Evolutionary conservation across 2,888 invertebrate species (phyloP).

Genomic region (Drosophila falleni): DNA sequence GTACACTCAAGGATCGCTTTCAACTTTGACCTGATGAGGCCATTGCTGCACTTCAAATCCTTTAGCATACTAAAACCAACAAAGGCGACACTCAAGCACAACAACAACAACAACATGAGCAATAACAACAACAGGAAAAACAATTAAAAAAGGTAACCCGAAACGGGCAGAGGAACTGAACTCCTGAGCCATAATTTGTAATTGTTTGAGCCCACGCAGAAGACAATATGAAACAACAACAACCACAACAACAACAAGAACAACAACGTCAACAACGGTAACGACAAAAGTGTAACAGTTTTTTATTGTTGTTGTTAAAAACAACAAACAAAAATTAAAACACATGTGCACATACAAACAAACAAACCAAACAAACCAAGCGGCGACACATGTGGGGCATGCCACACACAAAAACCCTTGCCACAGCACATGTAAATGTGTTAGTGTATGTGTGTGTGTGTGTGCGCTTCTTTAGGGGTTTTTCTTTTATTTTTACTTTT

Average conservation of each 20-base stretch:
- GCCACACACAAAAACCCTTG: constrained; percentile 61
- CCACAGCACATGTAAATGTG: constrained; percentile 39
- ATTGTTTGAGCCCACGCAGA: constrained; percentile 77
- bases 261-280: constrained; percentile 25
- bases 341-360: constrained; percentile 68
- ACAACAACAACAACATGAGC: constrained; percentile 28
- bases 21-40: constrained; percentile 58
- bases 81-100: constrained; percentile 54
- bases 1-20: constrained; percentile 19
- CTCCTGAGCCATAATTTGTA: constrained; percentile 75
- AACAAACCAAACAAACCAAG: constrained; percentile 44
- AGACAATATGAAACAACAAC: constrained; percentile 56
- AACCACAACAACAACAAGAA: constrained; percentile 35
- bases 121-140: constrained; percentile 48
- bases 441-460: constrained; percentile 37
- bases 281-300: constrained; percentile 62
- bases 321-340: constrained; percentile 67
- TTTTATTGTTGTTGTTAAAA: constrained; percentile 53
- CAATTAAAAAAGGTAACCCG: constrained; percentile 68
- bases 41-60: constrained; percentile 44
- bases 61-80: constrained; percentile 48
- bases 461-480: constrained; percentile 55
- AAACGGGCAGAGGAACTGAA: constrained; percentile 40
- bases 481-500: constrained; percentile 42
- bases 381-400: constrained; percentile 57